Conservation (phyloP, 2,797 vertebrate species). For the Acanthiza pusilla region DNA sequence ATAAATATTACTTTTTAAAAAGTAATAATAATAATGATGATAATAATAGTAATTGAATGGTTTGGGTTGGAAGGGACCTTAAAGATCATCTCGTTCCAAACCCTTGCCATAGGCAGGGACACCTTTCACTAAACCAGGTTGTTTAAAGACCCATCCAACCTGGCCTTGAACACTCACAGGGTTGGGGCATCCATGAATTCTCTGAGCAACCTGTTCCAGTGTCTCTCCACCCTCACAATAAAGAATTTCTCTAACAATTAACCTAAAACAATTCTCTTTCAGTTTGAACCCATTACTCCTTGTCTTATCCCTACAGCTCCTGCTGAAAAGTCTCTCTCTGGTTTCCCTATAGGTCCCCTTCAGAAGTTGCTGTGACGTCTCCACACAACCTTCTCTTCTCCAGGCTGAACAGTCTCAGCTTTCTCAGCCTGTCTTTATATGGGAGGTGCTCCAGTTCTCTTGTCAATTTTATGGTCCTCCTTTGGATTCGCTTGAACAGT, state of each 20-base stretch:
- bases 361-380: not conserved
- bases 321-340: not conserved
- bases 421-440: not conserved
- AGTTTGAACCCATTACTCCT: not conserved
- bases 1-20: not conserved
- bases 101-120: not conserved
- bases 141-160: not conserved
- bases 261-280: not conserved
- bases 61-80: not conserved
- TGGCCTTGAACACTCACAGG: not conserved
- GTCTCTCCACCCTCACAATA: not conserved
- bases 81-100: not conserved
- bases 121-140: not conserved
- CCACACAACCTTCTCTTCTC: not conserved
- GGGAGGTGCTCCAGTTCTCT: not conserved
- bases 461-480: not conserved
- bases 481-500: not conserved
- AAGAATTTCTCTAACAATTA: not conserved
- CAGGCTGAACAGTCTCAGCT: not conserved
- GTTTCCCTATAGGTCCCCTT: not conserved
- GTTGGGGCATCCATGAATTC: no score
- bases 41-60: not conserved
- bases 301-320: not conserved
- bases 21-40: no score
- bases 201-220: not conserved